Evolutionary conservation across 37 sponge, comb jelly and placozoan species (phyloP), one percentile per base, ranked within the genome.

Genomic region (Eunapius fragilis): DNA sequence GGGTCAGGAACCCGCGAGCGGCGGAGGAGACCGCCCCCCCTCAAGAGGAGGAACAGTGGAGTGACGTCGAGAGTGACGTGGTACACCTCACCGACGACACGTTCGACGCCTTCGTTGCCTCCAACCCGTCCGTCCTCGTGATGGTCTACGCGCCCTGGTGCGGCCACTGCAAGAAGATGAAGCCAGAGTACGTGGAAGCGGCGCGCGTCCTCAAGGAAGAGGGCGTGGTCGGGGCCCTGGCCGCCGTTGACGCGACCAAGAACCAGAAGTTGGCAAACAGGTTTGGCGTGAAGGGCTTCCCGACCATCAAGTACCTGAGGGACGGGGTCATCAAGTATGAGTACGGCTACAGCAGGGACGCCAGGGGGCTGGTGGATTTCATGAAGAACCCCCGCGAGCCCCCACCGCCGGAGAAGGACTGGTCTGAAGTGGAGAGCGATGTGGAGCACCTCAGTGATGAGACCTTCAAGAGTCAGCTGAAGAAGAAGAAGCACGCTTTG

Each of bases 91-190:
- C 92, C 3, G 50, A 36, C 13, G 91, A 89, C 12, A 90, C 71
- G 12, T 98, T 98, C 76, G 87, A 93, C 26, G 19, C 45, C 32
- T 87, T 89, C 75, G 37, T 98, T 0, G 76, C 87, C 7, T 82
- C 85, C 68, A 84, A 91, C 76, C 87, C 90, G 7, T 96, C 96
- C n/a, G 91, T 93, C 2, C 84, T 98, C 85, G 96, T 97, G 41
- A 97, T 95, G 98, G 93, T 97, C 70, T 97, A 95, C 75, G 95
- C 98, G 19, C 95, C 95, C 38, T 97, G 96, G 96, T 97, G 98
- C 87, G 95, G 96, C 7, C 96, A 97, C 85, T 97, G 98, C 71
- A 97, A 97, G 82, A 89, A 90, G 23, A 95, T 95, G 92, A 97
- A 97, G 48, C 98, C 98, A 11, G 88, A 93, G 67, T 97, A 87